These are phyloP conservation scores for Meliscaeva auricollis DNA, from an alignment of 2,888 invertebrate species.

Conservation along the genomic window DNA sequence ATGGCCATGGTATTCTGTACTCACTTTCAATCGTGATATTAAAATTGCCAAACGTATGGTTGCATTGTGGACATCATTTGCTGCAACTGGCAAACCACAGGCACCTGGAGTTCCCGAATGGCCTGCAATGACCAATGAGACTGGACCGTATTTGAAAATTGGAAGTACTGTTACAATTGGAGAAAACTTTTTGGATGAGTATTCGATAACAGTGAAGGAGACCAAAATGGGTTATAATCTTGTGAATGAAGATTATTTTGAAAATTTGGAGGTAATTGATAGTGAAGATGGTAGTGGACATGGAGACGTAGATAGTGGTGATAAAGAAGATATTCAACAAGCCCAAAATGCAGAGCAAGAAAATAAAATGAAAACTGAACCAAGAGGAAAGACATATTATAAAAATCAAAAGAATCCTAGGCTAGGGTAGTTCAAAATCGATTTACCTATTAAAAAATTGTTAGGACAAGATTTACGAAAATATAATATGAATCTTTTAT, in stretches of 20 bases:
- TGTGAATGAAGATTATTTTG: constrained; percentile 81
- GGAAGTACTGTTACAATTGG: constrained; percentile 79
- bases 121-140: constrained; percentile 81
- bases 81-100: constrained; percentile 80
- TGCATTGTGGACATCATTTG: constrained; percentile 83
- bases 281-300: constrained; percentile 51
- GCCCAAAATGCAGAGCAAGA: constrained; percentile 41
- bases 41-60: constrained; percentile 84
- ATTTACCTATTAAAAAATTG: no score
- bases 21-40: constrained; percentile 82
- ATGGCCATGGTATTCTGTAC: constrained; percentile 81
- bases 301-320: constrained; percentile 48
- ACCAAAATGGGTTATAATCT: constrained; percentile 79
- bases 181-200: constrained; percentile 82
- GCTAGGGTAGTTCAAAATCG: no score
- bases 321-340: constrained; percentile 41
- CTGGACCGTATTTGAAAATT: constrained; percentile 83
- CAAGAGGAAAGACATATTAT: no score
- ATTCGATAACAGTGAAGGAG: constrained; percentile 80
- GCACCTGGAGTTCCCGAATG: constrained; percentile 80
- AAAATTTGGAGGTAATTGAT: constrained; percentile 78
- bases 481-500: no score
- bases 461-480: no score
- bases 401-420: no score
- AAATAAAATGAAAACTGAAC: constrained; percentile 16